Evolutionary conservation across 2,113 vertebrate species (phyloP).

Genomic region (Lycocorax pyrrhopterus): DNA sequence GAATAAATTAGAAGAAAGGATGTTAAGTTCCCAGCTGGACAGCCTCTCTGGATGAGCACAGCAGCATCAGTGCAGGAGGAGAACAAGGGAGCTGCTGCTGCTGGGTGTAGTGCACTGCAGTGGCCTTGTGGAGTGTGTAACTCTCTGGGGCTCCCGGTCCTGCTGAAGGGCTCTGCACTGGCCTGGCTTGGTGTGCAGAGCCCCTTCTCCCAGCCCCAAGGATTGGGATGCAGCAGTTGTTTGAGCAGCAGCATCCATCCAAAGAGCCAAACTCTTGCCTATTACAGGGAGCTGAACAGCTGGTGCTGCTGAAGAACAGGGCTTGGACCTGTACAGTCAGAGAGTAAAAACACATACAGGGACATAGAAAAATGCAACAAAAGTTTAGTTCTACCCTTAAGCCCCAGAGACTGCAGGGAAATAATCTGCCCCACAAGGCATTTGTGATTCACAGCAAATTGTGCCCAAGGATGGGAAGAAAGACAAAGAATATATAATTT

Average conservation of each 20-base stretch:
- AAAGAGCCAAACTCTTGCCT: neutral
- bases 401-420: neutral
- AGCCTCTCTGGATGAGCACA: neutral
- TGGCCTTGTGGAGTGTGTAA: neutral
- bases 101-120: neutral
- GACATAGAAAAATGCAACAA: neutral
- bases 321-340: neutral
- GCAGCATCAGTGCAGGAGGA: neutral
- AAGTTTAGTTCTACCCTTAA: neutral
- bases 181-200: neutral
- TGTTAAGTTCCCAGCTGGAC: neutral
- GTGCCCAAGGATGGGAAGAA: neutral
- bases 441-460: neutral
- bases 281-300: neutral
- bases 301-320: neutral
- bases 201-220: neutral
- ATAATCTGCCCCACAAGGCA: neutral
- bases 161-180: neutral
- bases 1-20: neutral
- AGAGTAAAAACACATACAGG: neutral
- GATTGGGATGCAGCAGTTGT: neutral
- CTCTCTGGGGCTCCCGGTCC: neutral
- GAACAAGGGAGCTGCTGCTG: neutral
- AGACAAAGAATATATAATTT: neutral
- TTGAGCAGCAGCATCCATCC: neutral